These are phyloP conservation scores for Strigamia transsilvanica DNA, from an alignment of 2,888 invertebrate genomes.

Conservation along the genomic window DNA sequence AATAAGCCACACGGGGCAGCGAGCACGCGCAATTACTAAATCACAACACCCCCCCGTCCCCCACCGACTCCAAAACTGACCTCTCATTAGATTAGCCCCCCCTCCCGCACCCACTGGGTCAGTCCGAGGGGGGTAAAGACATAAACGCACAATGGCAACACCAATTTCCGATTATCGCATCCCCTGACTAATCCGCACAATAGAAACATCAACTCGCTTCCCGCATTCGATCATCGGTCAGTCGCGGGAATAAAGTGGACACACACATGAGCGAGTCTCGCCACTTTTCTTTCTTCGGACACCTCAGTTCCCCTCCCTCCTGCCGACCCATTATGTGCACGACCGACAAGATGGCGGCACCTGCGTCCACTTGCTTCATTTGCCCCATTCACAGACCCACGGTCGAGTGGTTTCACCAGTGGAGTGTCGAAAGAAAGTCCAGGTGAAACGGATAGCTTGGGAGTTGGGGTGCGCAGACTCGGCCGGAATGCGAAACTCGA, in stretches of 20 bases:
- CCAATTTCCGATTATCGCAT: conserved; percentile 45
- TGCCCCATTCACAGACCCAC: conserved; percentile 1
- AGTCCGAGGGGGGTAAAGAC: conserved; percentile 36
- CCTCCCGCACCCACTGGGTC: conserved; percentile 2
- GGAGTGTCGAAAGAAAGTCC: no score
- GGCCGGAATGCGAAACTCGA: background rate
- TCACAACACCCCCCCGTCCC: background rate
- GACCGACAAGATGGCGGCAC: conserved; percentile 28
- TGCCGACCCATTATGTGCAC: background rate
- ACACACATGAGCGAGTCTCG: background rate
- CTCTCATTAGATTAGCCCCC: conserved; percentile 36
- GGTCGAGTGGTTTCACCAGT: background rate
- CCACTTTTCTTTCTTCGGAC: background rate
- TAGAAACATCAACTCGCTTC: conserved; percentile 47
- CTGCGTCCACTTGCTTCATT: conserved; percentile 27
- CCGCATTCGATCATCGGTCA: background rate
- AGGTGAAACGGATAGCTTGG: conserved; percentile 7
- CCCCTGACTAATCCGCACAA: conserved; percentile 45
- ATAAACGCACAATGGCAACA: conserved; percentile 33
- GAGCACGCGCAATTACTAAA: conserved; percentile 49
- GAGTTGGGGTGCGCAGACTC: background rate
- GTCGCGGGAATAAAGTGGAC: background rate
- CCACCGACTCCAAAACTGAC: conserved; percentile 14
- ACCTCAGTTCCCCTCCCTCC: background rate
- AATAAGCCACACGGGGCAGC: conserved; percentile 41